Percentiles rank a stretch among this genome's conserved stretches.
Conservation (phyloP, 2,797 vertebrate species). For the Sebastes itinus region DNA sequence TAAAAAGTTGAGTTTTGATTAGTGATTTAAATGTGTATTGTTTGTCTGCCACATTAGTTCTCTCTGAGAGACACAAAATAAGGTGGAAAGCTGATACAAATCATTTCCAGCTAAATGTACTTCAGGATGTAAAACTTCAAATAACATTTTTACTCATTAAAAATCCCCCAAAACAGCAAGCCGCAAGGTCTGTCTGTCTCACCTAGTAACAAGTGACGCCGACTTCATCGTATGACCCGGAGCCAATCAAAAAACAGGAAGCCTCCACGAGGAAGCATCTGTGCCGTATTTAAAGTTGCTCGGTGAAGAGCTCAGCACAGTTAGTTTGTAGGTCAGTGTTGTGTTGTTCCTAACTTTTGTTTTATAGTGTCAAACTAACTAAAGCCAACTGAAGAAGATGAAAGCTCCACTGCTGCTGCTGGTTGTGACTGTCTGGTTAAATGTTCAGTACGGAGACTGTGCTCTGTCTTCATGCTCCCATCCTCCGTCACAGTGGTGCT, state of each 20-base stretch:
- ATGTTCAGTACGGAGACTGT: neutral
- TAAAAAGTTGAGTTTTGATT: no score
- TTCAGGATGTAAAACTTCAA: neutral
- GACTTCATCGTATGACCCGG: neutral
- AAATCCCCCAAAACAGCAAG: fast-evolving
- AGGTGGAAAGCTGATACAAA: neutral
- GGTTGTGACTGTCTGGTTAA: constrained; percentile 21
- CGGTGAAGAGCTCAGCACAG: fast-evolving
- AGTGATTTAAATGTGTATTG: neutral
- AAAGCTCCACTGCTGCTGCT: constrained; percentile 44
- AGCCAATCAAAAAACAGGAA: constrained; percentile 66
- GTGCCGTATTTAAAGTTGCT: constrained; percentile 45
- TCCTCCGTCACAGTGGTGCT: constrained; percentile 80
- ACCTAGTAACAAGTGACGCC: constrained; percentile 60
- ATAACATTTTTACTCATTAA: neutral
- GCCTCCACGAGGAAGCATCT: neutral
- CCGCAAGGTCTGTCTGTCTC: fast-evolving
- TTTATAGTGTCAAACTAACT: fast-evolving
- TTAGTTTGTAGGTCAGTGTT: fast-evolving
- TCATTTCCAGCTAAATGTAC: neutral
- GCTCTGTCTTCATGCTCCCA: constrained; percentile 45
- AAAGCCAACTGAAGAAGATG: constrained; percentile 49
- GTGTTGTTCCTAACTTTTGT: fast-evolving
- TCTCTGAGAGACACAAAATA: neutral
- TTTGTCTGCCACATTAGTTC: neutral